Base-by-base conservation (phyloP, 2,113 vertebrate genomes). In the Steatornis caripensis region DNA sequence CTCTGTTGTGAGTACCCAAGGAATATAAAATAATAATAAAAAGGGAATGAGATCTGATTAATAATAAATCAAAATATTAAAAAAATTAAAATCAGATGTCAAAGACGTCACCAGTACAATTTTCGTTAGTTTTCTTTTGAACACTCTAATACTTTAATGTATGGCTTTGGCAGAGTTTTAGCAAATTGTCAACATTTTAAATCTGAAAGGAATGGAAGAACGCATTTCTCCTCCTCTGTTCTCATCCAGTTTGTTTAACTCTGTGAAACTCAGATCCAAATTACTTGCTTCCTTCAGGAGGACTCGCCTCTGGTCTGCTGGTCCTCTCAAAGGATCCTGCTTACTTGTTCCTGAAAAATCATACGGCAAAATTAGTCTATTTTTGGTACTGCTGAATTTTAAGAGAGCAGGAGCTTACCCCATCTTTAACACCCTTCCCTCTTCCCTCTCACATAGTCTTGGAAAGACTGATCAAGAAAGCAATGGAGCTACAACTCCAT, bases 341-440 rank as follows among this genome's bases (percentile, higher is more conserved):
- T 93, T 60, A 91, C 16, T 81, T 79, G 64, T 87, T 77, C 15
- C 78, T 89, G 83, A 85, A 93, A 94, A 94, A 64, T 36, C n/a
- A 49, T 4, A 57, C 37, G 58, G 60, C 15, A 92, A 95, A 91
- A 95, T 30, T 22, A 86, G 57, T 82, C 55, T 62, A 4, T 3
- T 66, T 96, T 90, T 90, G 48, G 39, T 72, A 83, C 6, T 84
- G 16, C 23, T 92, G 64, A 83, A 57, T 86, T 88, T 51, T 37
- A 69, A 71, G 53, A 62, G 45, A 76, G 48, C 18, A 83, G 46
- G 10, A 82, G 20, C 18, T 61, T 80, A 41, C 17, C 7, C 62
- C 46, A 45, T 62, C 30, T 70, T 60, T 68, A 91, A 72, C 20
- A 83, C 17, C 64, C 58, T 87, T 82, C 34, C 48, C 12, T 48